These are phyloP conservation scores for Nanorana parkeri DNA, from an alignment of 2,113 vertebrate genomes.

Conservation along the genomic window DNA sequence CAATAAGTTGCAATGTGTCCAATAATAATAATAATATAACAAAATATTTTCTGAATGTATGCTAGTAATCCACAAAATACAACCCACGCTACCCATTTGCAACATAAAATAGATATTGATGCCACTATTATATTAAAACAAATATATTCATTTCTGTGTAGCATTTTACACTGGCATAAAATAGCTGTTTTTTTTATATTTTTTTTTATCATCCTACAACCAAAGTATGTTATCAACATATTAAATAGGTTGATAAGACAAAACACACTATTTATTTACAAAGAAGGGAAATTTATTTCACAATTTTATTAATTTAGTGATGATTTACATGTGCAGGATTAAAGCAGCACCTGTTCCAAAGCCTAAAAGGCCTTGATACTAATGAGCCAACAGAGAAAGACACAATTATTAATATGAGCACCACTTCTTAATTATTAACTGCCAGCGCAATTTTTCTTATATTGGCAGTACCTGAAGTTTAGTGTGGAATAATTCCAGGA, in stretches of 20 bases:
- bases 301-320: neutral
- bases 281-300: conserved; percentile 7
- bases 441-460: neutral
- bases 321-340: neutral
- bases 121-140: too few species aligned
- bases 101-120: neutral
- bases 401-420: neutral
- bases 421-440: conserved; percentile 20
- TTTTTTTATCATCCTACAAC: neutral
- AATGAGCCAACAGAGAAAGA: conserved; percentile 9
- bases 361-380: conserved; percentile 1
- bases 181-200: too few species aligned
- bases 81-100: neutral
- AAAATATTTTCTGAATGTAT: neutral
- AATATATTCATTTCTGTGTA: neutral
- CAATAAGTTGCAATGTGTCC: neutral
- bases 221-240: neutral
- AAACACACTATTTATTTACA: neutral
- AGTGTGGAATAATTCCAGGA: neutral
- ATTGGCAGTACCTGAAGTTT: neutral
- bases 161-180: neutral
- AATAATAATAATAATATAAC: neutral
- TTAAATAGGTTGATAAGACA: neutral
- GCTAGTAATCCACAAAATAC: neutral
- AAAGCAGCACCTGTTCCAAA: conserved; percentile 32